A percentile compares a stretch with the other conserved stretches of the same genome.
phyloP scores from a whole-genome alignment of 37 sponge, comb jelly and placozoan species.

The Cliona cf. orientalis region DNA sequence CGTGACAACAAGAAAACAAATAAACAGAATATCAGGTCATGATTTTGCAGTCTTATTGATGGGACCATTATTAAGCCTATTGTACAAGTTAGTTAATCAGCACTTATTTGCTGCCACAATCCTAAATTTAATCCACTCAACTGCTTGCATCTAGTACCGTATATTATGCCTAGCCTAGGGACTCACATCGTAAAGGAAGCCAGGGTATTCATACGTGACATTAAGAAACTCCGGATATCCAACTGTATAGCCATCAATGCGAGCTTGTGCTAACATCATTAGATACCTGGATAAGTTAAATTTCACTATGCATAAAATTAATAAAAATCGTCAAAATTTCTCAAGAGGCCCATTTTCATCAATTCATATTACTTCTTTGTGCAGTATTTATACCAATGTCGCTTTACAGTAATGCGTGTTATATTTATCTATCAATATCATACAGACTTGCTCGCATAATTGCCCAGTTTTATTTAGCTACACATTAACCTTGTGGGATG shows the following conservation, averaged over 20 bases:
- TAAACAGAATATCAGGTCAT: too few species aligned
- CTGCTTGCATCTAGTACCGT: too few species aligned
- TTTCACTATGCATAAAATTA: too few species aligned
- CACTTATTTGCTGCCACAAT: neutral
- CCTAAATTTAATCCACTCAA: too few species aligned
- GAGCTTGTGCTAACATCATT: slow-evolving; percentile 7
- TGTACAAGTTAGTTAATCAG: neutral
- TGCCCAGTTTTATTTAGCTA: neutral
- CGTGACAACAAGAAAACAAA: too few species aligned
- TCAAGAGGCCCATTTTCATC: too few species aligned
- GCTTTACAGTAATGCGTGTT: neutral
- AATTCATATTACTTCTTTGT: too few species aligned
- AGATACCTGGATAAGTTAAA: slow-evolving; percentile 17
- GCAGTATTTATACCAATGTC: too few species aligned
- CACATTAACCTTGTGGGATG: slow-evolving; percentile 37
- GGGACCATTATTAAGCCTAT: neutral
- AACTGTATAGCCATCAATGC: neutral
- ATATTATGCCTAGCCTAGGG: neutral
- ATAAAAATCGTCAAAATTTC: too few species aligned
- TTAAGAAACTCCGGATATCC: slow-evolving; percentile 2
- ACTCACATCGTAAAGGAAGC: slow-evolving; percentile 7
- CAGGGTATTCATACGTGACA: neutral
- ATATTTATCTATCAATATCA: neutral
- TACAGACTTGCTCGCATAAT: neutral
- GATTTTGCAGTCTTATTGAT: too few species aligned